Base-by-base conservation (phyloP, 2,113 vertebrate genomes). In the Hyaena hyaena region DNA sequence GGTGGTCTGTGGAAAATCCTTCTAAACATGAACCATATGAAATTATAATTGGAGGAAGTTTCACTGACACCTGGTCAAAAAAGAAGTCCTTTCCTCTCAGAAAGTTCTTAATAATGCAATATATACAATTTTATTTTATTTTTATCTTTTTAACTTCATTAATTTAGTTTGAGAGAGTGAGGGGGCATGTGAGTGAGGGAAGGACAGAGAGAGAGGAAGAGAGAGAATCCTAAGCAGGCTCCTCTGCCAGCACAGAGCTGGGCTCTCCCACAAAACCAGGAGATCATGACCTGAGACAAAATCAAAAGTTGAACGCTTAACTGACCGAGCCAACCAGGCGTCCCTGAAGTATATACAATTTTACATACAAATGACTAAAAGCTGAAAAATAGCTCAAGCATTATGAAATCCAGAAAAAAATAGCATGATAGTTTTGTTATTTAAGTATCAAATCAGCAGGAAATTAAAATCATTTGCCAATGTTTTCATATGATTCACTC, bases 381-480 rank as follows among this genome's bases (percentile, higher is more conserved):
- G 35, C 19, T 84, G 65, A 63, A 17, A 58, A 39, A 10, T 31
- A 88, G 4, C 33, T 90, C 43, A 68, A 45, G 21, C 50, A 65
- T 93, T 66, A 39, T 1, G 87, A 83, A 92, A 87, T 89, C 19
- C 45, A 74, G 93, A 81, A 81, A 71, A 90, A 84, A 50, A 26
- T 79, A 66, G 35, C 23, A 50, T 48, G 31, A 48, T 35, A n/a
- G 45, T 85, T 92, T 53, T n/a, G 79, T 86, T 76, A 82, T 82
- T 86, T 71, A 90, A 73, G 16, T 50, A 87, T 55, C 33, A 80
- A 79, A 79, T 84, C 28, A 93, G 4, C 39, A 65, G 84, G 10
- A 96, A 93, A 96, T 74, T 69, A n/a, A 84, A 84, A n/a, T 69
- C 4, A 48, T 94, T 90, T 90, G 76, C 74, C 53, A 68, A 0